These are phyloP conservation scores for Ibycter americanus DNA, from an alignment of 2,797 vertebrate species.

Conservation along the genomic window DNA sequence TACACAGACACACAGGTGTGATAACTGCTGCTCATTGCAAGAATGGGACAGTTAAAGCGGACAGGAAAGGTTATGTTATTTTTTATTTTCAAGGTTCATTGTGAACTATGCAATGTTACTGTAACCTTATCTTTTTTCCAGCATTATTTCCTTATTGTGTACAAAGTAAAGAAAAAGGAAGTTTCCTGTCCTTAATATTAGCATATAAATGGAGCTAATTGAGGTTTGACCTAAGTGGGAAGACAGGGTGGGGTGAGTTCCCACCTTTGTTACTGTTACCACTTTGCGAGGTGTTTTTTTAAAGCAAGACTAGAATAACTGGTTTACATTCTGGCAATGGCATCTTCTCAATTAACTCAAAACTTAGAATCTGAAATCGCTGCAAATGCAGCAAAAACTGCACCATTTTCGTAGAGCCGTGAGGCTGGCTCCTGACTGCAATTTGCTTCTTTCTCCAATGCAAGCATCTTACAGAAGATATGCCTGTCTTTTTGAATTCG, in stretches of 20 bases:
- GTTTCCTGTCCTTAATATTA: not conserved
- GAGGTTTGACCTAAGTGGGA: conserved; percentile 12
- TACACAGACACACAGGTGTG: not conserved
- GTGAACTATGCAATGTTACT: not conserved
- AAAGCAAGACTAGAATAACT: conserved; percentile 21
- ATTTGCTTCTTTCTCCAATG: not conserved
- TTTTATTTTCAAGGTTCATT: not conserved
- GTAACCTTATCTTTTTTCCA: not conserved
- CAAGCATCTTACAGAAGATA: not conserved
- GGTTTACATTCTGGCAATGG: not conserved
- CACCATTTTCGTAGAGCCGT: not conserved
- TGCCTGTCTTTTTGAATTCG: not conserved
- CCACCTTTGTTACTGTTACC: conserved; percentile 47
- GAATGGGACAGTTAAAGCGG: not conserved
- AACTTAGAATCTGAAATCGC: not conserved
- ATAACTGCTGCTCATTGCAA: not conserved
- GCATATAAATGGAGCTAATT: not conserved
- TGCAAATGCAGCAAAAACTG: not conserved
- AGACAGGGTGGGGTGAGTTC: conserved; percentile 31
- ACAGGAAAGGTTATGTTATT: not conserved
- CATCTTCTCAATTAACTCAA: not conserved
- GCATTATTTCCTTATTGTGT: not conserved
- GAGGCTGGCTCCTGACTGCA: not conserved
- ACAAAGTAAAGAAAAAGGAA: not conserved
- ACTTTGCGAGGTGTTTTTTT: not conserved